Base-by-base conservation (phyloP, 2,888 invertebrate species). In the Andrena dorsata region DNA sequence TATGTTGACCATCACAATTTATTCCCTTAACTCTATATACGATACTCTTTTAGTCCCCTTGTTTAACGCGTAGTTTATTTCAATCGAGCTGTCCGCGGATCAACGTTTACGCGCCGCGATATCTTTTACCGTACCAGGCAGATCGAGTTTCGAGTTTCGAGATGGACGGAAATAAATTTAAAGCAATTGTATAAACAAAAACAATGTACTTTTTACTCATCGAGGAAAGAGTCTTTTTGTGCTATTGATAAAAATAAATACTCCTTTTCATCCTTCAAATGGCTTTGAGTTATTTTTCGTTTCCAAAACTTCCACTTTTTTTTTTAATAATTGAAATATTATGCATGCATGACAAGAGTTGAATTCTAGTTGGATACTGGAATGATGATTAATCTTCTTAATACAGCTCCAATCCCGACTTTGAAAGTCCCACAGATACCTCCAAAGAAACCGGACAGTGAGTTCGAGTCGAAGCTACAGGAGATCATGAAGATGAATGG, bases 401-500 rank as follows among this genome's bases (percentile, higher is more conserved):
- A 78, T 74, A 64, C 81, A 94, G 95, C 94, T 84, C 80, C 80
- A 10, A 80, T 80, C n/a, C 80, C 80, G 49, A 80, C 80, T 13
- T 63, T 80, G n/a, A 80, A 80, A 86, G 95, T 95, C 61, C 95
- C 95, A 72, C 95, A 95, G 82, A 95, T 95, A 92, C 95, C 96
- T 83, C 95, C 96, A 72, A 97, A 97, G 94, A 96, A 96, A 91
- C 94, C 94, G 53, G 93, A 94, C 86, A 94, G 94, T 28, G 96
- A 96, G 90, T 95, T 95, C 72, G 98, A 98, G 92, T 96, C 96
- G 85, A 97, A 97, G 93, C 96, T 98, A 90, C 96, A 97, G 91
- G 98, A 98, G 94, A 98, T 99, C 77, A 98, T 98, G 96, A 97
- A 98, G 95, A 97, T 97, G 94, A 98, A 97, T 93, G 98, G 98